Evolutionary conservation across 2,888 invertebrate species (phyloP).

Genomic region (Trichacis sp.): DNA sequence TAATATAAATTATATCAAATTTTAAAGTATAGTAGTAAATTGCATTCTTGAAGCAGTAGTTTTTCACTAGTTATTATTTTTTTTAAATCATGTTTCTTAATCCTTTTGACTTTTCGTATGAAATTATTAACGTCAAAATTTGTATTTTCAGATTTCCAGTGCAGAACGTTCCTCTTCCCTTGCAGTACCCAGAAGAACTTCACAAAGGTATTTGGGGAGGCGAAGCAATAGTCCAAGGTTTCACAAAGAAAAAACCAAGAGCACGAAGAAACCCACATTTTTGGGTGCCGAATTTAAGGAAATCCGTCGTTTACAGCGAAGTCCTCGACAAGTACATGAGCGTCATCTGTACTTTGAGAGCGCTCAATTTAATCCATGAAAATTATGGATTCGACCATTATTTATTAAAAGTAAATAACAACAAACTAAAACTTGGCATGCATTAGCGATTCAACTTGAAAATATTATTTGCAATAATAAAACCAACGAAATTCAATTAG

Average conservation of each 20-base stretch:
- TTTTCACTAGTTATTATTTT: no score
- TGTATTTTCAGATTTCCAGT: conserved; percentile 72
- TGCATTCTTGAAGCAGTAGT: no score
- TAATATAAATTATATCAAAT: no score
- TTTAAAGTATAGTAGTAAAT: no score
- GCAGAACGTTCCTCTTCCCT: conserved; percentile 82
- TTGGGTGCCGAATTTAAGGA: conserved; percentile 87
- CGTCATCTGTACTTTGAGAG: conserved; percentile 85
- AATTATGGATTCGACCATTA: conserved; percentile 96
- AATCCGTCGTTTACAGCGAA: conserved; percentile 89
- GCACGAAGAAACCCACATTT: conserved; percentile 82
- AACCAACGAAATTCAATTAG: no score
- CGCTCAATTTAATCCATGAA: conserved; percentile 87
- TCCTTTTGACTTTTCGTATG: no score
- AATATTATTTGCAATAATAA: no score
- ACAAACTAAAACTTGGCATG: no score
- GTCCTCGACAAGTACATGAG: conserved; percentile 87
- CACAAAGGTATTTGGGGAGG: conserved; percentile 96
- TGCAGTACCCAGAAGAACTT: conserved; percentile 83
- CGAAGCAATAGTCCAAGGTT: conserved; percentile 88
- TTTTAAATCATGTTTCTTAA: no score
- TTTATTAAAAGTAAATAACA: conserved; percentile 88
- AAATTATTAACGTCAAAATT: no score
- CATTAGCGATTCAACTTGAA: no score
- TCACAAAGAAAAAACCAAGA: conserved; percentile 51